phyloP scores from a whole-genome alignment of 2,113 vertebrate species.

The Scopus umbretta region DNA sequence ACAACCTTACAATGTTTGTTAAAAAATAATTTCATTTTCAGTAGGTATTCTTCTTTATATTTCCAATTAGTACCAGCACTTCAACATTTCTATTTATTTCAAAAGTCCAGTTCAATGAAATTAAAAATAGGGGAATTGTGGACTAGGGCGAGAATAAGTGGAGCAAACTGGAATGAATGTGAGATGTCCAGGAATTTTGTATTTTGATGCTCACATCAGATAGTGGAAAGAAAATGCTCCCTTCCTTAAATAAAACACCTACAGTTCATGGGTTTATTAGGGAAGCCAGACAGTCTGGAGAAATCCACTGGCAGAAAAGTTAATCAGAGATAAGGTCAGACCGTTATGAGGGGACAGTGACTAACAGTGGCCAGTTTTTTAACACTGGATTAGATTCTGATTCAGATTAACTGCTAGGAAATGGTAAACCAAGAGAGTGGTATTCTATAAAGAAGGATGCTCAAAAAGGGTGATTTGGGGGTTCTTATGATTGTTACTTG shows the following conservation, averaged over 20 bases:
- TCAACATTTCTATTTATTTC: background rate
- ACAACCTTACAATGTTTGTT: background rate
- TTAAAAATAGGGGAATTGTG: background rate
- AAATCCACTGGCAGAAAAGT: background rate
- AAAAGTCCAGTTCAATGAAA: background rate
- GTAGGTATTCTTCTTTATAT: background rate
- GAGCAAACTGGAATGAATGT: background rate
- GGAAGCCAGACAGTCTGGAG: background rate
- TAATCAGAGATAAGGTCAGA: background rate
- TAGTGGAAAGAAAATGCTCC: background rate
- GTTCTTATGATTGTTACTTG: background rate
- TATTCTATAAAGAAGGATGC: background rate
- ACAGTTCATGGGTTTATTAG: background rate
- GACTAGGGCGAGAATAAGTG: background rate
- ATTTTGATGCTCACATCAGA: background rate
- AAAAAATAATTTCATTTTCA: background rate
- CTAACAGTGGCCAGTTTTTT: background rate
- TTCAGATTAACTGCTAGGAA: background rate
- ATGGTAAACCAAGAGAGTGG: background rate
- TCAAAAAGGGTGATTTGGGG: background rate
- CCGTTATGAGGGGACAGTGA: background rate
- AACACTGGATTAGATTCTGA: background rate
- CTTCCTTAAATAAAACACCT: background rate
- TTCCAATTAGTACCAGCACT: background rate
- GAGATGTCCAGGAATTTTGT: background rate